Evolutionary conservation across 2,113 vertebrate genomes (phyloP).

Genomic region (Crotalus viridis): DNA sequence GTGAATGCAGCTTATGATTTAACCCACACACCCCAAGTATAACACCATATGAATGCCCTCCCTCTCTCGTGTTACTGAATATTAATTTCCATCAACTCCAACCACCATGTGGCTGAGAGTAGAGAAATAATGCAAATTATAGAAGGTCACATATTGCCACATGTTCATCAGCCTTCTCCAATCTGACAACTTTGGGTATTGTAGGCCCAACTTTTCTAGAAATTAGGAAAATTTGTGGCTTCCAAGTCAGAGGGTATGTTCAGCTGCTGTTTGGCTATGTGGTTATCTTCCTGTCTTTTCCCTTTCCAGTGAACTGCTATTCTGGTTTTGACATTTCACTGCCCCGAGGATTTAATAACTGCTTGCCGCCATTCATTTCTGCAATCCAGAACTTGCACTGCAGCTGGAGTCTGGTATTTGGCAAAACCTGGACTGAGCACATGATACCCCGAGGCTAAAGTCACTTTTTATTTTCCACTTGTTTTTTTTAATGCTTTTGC

Average conservation of each 20-base stretch:
- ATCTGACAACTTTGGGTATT: background rate
- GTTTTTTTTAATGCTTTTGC: background rate
- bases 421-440: background rate
- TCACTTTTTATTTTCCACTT: background rate
- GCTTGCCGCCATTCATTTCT: background rate
- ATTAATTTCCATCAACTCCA: background rate
- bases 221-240: background rate
- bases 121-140: background rate
- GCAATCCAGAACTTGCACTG: background rate
- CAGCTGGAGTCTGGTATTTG: background rate
- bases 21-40: background rate
- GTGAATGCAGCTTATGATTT: background rate
- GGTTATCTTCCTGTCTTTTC: background rate
- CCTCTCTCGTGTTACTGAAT: background rate
- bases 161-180: background rate
- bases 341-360: background rate
- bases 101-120: background rate
- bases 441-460: background rate
- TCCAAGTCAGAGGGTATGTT: no score
- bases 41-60: background rate
- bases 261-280: background rate
- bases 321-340: background rate
- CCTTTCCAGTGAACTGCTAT: background rate
- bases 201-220: background rate
- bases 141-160: background rate